A percentile compares a stretch with the other conserved stretches of the same genome.
These are phyloP conservation scores for Morpho helenor DNA, from an alignment of 2,888 invertebrate genomes.

Conservation along the genomic window DNA sequence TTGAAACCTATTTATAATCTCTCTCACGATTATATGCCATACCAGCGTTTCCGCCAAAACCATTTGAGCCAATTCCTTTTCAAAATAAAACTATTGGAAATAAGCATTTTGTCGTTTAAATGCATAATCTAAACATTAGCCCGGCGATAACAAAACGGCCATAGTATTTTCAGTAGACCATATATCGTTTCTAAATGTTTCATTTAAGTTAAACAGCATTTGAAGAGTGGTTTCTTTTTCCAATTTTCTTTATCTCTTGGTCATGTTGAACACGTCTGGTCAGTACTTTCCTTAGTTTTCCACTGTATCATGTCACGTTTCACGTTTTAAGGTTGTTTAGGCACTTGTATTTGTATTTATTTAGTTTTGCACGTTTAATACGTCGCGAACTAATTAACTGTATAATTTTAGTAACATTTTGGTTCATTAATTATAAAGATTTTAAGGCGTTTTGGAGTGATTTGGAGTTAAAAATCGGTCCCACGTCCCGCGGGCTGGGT, in stretches of 20 bases:
- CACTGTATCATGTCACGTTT: conserved; percentile 39
- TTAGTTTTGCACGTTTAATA: conserved; percentile 27
- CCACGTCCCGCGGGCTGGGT: conserved; percentile 69
- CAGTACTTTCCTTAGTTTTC: conserved; percentile 31
- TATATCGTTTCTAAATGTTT: no score
- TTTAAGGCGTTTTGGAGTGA: conserved; percentile 60
- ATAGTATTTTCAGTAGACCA: conserved; percentile 37
- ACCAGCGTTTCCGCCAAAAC: conserved; percentile 73
- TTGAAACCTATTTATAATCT: conserved; percentile 5
- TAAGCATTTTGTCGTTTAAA: conserved; percentile 54
- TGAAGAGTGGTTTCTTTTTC: background rate
- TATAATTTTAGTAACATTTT: conserved; percentile 37
- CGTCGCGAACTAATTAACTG: conserved; percentile 28
- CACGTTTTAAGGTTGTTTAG: conserved; percentile 37
- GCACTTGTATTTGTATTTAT: conserved; percentile 21
- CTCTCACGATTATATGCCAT: conserved; percentile 24
- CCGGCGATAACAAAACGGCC: conserved; percentile 58
- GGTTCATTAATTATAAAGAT: conserved; percentile 44
- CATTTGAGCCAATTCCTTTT: conserved; percentile 65
- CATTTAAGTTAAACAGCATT: conserved; percentile 7
- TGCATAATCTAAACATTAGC: conserved; percentile 51
- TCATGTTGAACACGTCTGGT: conserved; percentile 20
- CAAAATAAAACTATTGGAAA: conserved; percentile 43
- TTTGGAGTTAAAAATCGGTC: conserved; percentile 62
- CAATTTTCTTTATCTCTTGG: conserved; percentile 21